Conservation (phyloP, 2,113 vertebrate genomes). For the Odontesthes bonariensis region DNA sequence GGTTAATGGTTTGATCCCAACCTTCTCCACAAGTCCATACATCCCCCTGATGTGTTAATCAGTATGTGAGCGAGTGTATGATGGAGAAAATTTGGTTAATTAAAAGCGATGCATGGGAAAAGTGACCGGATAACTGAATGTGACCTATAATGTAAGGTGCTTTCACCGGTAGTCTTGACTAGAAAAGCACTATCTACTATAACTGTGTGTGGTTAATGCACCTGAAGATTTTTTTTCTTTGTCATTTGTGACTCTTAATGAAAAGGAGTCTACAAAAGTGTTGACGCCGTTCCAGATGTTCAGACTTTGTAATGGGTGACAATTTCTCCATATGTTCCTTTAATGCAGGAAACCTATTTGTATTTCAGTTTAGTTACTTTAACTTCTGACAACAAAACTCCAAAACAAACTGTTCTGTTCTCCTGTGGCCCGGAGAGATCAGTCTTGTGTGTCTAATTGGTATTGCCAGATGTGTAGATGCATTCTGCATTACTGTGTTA, state of each 20-base stretch:
- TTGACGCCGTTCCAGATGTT: too few species aligned
- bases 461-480: constrained; percentile 73
- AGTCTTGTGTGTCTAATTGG: constrained; percentile 68
- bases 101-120: background rate
- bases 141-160: background rate
- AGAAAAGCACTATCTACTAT: too few species aligned
- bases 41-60: background rate
- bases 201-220: too few species aligned
- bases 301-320: too few species aligned
- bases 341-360: background rate
- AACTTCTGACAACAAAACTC: constrained; percentile 43
- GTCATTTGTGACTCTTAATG: too few species aligned
- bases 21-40: background rate
- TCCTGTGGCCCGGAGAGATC: constrained; percentile 38
- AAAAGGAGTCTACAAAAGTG: too few species aligned
- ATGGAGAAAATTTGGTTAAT: background rate
- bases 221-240: too few species aligned
- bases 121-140: background rate
- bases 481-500: constrained; percentile 42
- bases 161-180: too few species aligned
- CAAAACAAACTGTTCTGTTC: constrained; percentile 49
- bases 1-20: background rate
- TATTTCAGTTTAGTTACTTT: background rate
- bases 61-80: background rate
- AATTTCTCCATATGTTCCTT: too few species aligned